Base-by-base conservation (phyloP, 1,140 invertebrate genomes). In the Drosophila sturtevanti region DNA sequence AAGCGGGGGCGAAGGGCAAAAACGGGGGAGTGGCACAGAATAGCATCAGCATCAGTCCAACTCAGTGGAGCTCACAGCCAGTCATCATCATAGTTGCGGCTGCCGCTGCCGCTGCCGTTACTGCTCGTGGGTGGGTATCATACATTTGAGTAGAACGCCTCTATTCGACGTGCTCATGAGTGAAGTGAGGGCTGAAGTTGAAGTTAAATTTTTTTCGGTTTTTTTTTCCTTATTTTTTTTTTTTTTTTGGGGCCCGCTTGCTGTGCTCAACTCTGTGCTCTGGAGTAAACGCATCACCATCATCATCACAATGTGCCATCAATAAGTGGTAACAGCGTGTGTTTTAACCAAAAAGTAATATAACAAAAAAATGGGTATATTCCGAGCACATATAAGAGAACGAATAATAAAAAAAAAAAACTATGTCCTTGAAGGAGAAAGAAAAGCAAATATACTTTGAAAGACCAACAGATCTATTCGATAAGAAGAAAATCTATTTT, bases 61-160 rank as follows among this genome's bases (percentile, higher is more conserved):
- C n/a, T 21, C 41, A 16, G 41, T 44, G 14, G 59, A 69, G 64
- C n/a, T 66, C 73, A 64, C 38, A 55, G 66, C 31, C 74, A 85
- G 85, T 84, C 85, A 89, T 87, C 84, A 87, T 87, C 84, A 89
- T 89, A 89, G 85, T 89, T 89, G 79, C 73, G 56, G 52, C 68
- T 76, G 56, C 66, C 71, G 65, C 21, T 21, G 56, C 67, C 52
- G 37, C 34, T 63, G 31, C 54, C 38, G 61, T 44, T 73, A 51
- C 63, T 79, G 82, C 80, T 90, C 89, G 89, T 90, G 89, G 89
- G 89, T 90, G 89, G 89, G 89, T 89, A 90, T 90, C 85, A 89
- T 90, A 90, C 89, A 90, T 90, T 90, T 90, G 89, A 85, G 81
- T 72, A 91, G 77, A 91, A 90, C 89, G 89, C 89, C 89, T 80